A percentile compares a stretch with the other conserved stretches of the same genome.
Evolutionary conservation across 92 coral and sea anemone species (phyloP).

Genomic region (Blastomussa wellsi): DNA sequence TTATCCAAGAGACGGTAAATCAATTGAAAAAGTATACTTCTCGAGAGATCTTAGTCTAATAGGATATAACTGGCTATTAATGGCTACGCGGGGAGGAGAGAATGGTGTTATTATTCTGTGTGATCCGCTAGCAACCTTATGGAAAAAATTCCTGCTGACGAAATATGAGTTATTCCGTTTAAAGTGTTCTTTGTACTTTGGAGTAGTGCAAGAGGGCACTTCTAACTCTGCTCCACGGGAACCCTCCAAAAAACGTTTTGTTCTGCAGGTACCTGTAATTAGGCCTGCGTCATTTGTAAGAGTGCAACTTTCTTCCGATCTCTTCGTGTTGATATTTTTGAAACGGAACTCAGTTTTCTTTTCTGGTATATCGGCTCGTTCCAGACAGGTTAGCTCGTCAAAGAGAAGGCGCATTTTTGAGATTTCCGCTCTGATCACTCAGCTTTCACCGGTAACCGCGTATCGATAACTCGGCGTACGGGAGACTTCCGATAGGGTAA

Average conservation of each 20-base stretch:
- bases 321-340: background rate
- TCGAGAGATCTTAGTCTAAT: conserved; percentile 1
- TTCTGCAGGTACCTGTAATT: background rate
- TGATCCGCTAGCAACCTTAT: background rate
- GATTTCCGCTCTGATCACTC: conserved; percentile 42
- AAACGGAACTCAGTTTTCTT: conserved; percentile 28
- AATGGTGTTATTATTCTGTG: background rate
- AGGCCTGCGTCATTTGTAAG: background rate
- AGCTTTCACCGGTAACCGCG: conserved; percentile 30
- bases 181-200: background rate
- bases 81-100: background rate
- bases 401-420: conserved; percentile 11
- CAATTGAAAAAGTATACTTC: conserved; percentile 10
- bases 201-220: background rate
- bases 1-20: conserved; percentile 19
- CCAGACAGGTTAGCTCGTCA: conserved; percentile 44
- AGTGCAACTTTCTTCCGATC: conserved; percentile 7
- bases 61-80: background rate
- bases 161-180: background rate
- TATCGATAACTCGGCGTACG: conserved; percentile 32
- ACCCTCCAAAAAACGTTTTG: background rate
- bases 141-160: background rate
- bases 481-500: conserved; percentile 38
- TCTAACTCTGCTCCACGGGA: background rate
- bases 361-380: conserved; percentile 10